phyloP scores from a whole-genome alignment of 2,888 invertebrate species.

The Lymantria dispar region DNA sequence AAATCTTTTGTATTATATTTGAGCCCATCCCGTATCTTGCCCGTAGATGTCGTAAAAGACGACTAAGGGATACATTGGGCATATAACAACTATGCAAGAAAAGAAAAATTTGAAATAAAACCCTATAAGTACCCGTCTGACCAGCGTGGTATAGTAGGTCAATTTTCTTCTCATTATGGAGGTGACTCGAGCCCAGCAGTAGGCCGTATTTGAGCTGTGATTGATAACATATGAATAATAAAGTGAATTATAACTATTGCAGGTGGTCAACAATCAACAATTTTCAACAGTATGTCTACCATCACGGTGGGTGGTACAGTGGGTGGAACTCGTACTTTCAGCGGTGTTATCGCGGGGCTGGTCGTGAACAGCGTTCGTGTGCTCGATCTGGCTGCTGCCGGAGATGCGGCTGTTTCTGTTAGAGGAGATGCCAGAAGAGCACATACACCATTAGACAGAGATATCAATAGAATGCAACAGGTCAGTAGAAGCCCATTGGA shows the following conservation, averaged over 20 bases:
- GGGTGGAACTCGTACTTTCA: slow-evolving; percentile 89
- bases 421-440: slow-evolving; percentile 93
- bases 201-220: no score
- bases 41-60: no score
- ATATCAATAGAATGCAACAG: slow-evolving; percentile 94
- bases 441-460: slow-evolving; percentile 88
- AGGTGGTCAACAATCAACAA: slow-evolving; percentile 92
- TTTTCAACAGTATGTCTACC: slow-evolving; percentile 95
- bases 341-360: slow-evolving; percentile 94
- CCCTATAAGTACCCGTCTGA: no score
- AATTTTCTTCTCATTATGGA: no score
- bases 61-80: no score
- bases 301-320: slow-evolving; percentile 91
- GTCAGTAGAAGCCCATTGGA: slow-evolving; percentile 38
- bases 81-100: no score
- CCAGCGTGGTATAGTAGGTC: no score
- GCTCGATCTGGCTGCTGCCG: slow-evolving; percentile 92
- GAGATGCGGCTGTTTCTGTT: slow-evolving; percentile 88
- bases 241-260: slow-evolving; percentile 21
- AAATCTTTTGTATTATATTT: no score
- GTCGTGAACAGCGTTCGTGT: slow-evolving; percentile 93
- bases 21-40: no score
- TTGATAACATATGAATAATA: no score
- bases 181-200: no score
- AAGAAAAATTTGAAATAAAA: no score